Evolutionary conservation across 2,888 invertebrate genomes (phyloP).

Genomic region (Thecocarcelia acutangulata): DNA sequence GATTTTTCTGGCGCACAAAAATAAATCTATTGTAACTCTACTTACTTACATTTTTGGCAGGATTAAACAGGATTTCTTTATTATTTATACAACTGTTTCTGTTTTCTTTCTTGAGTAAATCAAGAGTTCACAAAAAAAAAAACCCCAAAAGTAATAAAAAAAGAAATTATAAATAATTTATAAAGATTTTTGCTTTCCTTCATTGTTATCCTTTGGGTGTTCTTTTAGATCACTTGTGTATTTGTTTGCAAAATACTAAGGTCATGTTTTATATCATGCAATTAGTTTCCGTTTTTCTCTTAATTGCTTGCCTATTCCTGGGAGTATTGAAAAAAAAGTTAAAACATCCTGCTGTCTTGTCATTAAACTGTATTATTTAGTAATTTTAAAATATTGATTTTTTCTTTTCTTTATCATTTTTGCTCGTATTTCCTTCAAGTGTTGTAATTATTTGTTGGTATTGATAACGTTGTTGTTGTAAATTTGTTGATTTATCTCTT

Average conservation of each 20-base stretch:
- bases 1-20: conserved; percentile 6
- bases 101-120: neutral
- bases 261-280: conserved; percentile 49
- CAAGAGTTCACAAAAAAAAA: conserved; percentile 1
- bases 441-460: conserved; percentile 43
- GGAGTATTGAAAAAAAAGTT: neutral
- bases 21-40: conserved; percentile 6
- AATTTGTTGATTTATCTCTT: conserved; percentile 65
- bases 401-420: neutral
- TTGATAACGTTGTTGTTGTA: conserved; percentile 40
- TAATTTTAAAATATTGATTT: conserved; percentile 45
- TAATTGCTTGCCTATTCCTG: neutral
- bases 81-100: neutral
- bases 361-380: conserved; percentile 29
- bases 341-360: neutral
- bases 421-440: conserved; percentile 28
- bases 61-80: conserved; percentile 27
- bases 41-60: conserved; percentile 37
- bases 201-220: conserved; percentile 13
- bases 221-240: conserved; percentile 22
- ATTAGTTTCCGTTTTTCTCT: neutral
- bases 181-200: conserved; percentile 29
- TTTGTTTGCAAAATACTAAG: conserved; percentile 14
- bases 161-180: conserved; percentile 41
- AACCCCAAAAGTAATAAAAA: neutral